phyloP scores from a whole-genome alignment of 2,113 vertebrate genomes.

The Ceratotherium simum region DNA sequence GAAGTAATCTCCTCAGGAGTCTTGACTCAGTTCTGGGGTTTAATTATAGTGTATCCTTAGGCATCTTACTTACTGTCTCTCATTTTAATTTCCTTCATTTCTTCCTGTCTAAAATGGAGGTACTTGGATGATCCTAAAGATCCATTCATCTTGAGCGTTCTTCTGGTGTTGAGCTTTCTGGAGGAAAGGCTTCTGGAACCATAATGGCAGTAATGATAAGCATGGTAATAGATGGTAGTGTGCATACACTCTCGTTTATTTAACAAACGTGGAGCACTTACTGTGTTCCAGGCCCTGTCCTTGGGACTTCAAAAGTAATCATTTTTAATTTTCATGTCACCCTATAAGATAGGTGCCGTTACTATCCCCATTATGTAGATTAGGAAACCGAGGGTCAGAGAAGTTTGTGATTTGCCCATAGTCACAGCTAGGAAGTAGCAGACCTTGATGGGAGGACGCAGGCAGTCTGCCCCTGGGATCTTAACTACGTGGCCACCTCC shows the following conservation, averaged over 20 bases:
- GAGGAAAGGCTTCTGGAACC: background rate
- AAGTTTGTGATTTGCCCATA: background rate
- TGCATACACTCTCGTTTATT: background rate
- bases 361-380: background rate
- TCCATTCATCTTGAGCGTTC: background rate
- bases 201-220: background rate
- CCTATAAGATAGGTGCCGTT: background rate
- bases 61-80: background rate
- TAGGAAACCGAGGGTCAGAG: background rate
- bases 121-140: background rate
- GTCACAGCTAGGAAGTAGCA: background rate
- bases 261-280: background rate
- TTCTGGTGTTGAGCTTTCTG: background rate
- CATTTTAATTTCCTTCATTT: background rate
- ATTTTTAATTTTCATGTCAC: background rate
- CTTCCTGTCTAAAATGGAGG: background rate
- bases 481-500: background rate
- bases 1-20: background rate
- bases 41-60: background rate
- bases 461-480: background rate
- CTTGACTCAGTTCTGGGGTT: background rate
- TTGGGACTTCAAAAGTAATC: background rate
- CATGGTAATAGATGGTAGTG: rapidly evolving
- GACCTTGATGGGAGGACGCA: too few species aligned
- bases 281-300: background rate